Base-by-base conservation (phyloP, 1,140 invertebrate genomes). In the Apis florea region DNA sequence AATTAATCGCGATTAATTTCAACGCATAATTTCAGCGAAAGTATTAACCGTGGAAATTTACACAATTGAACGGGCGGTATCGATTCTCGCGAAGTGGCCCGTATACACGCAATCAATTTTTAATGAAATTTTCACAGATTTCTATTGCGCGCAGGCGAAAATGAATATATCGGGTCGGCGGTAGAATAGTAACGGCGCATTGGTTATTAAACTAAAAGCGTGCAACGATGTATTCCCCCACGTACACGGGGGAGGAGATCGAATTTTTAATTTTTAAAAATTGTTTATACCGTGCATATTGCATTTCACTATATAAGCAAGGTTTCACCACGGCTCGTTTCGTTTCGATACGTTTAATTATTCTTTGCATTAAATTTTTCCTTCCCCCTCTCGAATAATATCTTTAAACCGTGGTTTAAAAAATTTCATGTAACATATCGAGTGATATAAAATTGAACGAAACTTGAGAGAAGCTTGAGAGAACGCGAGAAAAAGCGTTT, bases 181-280 rank as follows among this genome's bases (percentile, higher is more conserved):
- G 71, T n/a, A n/a, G 71, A 75, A 72, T 75, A 75, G 31, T 66
- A 74, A 66, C 49, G 11, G 49, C 17, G 40, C 73, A 81, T 81
- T 75, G 71, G 79, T 81, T 67, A 81, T 81, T 75, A 81, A 81
- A 81, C 54, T 81, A 75, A 81, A 75, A 75, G 70, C 70, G 54
- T 66, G 19, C 71, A 2, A 53, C n/a, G 59, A 56, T 40, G 19
- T 24, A 26, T 24, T 40, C n/a, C n/a, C n/a, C 26, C 69, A n/a
- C 19, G 10, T n/a, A 9, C 19, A n/a, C n/a, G n/a, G 21, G 6
- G n/a, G 2, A 31, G n/a, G 51, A 54, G 61, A 26, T 72, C 61
- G 64, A 61, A 56, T 74, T 66, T 66, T 66, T 66, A 58, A 80
- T 79, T 79, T 66, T 58, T 51, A n/a, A 74, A 74, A 56, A 71